Evolutionary conservation across 2,113 vertebrate species (phyloP).

Genomic region (Pontoporia blainvillei): DNA sequence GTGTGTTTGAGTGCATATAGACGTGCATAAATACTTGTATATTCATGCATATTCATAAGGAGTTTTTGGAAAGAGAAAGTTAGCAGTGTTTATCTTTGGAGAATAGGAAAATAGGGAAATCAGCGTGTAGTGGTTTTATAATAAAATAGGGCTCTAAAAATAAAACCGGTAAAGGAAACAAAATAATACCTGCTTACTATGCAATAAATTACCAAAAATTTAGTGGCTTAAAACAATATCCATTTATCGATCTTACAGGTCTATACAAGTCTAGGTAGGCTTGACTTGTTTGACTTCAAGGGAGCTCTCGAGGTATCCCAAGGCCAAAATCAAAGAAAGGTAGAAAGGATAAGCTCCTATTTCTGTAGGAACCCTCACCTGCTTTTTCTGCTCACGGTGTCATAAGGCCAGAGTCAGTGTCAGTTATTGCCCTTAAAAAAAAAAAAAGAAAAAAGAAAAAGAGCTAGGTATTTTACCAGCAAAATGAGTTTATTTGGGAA

Average conservation of each 20-base stretch:
- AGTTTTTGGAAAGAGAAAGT: slow-evolving; percentile 1
- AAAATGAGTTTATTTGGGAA: background rate
- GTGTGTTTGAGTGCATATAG: background rate
- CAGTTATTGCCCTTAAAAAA: background rate
- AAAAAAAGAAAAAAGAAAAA: background rate
- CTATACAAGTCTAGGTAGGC: background rate
- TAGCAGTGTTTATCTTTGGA: background rate
- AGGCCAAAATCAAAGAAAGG: background rate
- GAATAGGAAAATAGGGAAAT: background rate
- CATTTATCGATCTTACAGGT: background rate
- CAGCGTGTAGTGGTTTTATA: background rate
- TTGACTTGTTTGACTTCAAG: background rate
- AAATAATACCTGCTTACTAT: background rate
- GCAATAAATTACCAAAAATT: background rate
- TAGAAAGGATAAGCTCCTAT: background rate
- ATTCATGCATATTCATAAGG: background rate
- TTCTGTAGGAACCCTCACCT: background rate
- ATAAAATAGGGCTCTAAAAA: background rate
- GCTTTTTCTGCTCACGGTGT: background rate
- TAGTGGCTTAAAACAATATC: background rate
- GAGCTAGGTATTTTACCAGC: background rate
- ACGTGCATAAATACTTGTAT: background rate
- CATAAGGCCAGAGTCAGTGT: background rate
- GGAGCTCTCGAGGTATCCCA: background rate
- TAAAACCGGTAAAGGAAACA: background rate